Evolutionary conservation across 2,797 vertebrate species (phyloP).

Genomic region (Apogon talboti): DNA sequence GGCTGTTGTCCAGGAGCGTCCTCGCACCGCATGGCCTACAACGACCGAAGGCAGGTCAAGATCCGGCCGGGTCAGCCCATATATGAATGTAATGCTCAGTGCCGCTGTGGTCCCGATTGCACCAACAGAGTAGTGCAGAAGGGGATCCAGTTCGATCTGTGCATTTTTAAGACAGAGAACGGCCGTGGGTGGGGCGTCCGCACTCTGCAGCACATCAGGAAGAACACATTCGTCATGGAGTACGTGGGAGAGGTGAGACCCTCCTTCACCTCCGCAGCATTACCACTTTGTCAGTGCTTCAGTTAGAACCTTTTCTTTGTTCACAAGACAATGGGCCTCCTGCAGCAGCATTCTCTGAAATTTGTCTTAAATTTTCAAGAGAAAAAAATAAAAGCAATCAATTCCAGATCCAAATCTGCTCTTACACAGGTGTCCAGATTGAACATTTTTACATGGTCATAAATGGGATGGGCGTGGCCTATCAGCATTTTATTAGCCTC

Average conservation of each 20-base stretch:
- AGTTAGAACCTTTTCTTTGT: no score
- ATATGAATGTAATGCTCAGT: conserved; percentile 92
- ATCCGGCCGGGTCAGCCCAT: conserved; percentile 89
- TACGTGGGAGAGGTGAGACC: conserved; percentile 91
- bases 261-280: not conserved
- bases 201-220: conserved; percentile 89
- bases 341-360: no score
- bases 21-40: conserved; percentile 89
- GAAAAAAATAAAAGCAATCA: no score
- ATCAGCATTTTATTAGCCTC: no score
- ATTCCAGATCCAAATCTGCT: no score
- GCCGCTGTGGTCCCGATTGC: conserved; percentile 87
- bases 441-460: no score
- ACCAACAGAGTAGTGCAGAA: conserved; percentile 92
- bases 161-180: conserved; percentile 91
- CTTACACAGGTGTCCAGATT: no score
- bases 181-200: conserved; percentile 93
- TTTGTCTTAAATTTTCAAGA: no score
- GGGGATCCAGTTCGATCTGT: conserved; percentile 91
- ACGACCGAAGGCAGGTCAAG: conserved; percentile 85
- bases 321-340: no score
- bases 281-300: not conserved
- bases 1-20: conserved; percentile 91
- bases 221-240: conserved; percentile 94
- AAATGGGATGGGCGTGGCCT: no score